phyloP scores from a whole-genome alignment of 2,113 vertebrate genomes.

The Notothenia coriiceps region DNA sequence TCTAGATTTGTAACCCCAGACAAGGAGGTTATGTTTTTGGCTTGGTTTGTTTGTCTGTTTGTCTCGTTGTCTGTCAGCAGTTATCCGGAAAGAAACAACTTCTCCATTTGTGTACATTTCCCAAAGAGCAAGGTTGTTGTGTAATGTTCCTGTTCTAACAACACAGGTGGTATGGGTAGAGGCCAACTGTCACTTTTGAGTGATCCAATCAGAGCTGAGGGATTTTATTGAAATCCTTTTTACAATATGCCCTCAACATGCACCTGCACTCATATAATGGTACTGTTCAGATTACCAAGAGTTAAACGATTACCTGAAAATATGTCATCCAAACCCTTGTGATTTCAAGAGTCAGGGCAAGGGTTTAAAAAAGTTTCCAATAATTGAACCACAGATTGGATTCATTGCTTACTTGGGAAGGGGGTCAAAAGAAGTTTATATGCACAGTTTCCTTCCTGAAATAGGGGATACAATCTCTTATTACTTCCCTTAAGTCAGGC shows the following conservation, averaged over 20 bases:
- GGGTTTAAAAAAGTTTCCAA: constrained; percentile 1
- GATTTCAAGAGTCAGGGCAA: neutral
- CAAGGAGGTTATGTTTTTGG: no score
- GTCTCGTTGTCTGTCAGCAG: no score
- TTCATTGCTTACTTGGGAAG: neutral
- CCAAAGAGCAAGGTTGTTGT: neutral
- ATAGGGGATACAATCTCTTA: constrained; percentile 15
- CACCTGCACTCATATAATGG: neutral
- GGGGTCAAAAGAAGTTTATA: constrained; percentile 8
- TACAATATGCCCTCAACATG: neutral
- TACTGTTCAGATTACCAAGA: neutral
- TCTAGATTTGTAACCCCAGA: constrained; percentile 14
- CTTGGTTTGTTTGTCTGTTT: no score
- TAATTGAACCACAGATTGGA: neutral
- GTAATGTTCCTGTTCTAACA: neutral
- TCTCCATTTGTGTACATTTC: neutral
- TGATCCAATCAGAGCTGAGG: neutral
- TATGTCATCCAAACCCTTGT: neutral
- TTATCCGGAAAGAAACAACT: no score
- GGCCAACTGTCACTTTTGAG: neutral
- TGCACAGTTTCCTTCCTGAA: constrained; percentile 39
- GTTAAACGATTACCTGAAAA: neutral
- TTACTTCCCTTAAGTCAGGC: constrained; percentile 48
- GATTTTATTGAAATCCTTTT: neutral
- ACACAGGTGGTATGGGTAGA: neutral